A percentile compares a stretch with the other conserved stretches of the same genome.
These are phyloP conservation scores for Strix aluco DNA, from an alignment of 2,113 vertebrate genomes.

Conservation along the genomic window DNA sequence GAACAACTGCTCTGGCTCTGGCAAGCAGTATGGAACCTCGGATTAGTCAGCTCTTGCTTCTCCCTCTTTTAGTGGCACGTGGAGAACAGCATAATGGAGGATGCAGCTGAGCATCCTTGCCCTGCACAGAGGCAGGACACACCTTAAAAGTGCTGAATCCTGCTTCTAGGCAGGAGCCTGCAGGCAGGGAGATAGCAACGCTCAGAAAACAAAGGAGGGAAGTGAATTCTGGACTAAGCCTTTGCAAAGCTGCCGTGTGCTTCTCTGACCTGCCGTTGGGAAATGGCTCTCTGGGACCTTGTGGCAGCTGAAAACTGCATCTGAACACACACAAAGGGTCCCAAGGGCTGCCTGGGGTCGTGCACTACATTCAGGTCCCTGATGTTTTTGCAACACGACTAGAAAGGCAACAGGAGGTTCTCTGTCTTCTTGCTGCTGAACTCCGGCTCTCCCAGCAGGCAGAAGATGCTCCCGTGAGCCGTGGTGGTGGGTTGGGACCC, in stretches of 20 bases:
- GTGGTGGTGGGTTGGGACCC: background rate
- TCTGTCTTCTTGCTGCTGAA: background rate
- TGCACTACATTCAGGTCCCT: accelerated
- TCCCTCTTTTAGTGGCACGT: background rate
- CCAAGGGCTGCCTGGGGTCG: background rate
- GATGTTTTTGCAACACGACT: background rate
- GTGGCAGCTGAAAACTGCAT: background rate
- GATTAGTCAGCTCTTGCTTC: background rate
- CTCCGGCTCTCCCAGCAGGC: background rate
- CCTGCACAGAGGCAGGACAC: background rate
- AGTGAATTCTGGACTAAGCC: background rate
- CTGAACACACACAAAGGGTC: background rate
- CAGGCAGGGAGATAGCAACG: background rate
- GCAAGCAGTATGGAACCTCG: background rate
- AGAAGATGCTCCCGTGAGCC: background rate
- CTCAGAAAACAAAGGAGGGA: background rate
- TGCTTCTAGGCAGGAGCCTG: background rate
- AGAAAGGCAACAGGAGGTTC: background rate
- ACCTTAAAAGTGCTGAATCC: background rate
- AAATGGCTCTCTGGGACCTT: background rate
- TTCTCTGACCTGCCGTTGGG: background rate
- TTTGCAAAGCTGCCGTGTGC: background rate
- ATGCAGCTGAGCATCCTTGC: background rate
- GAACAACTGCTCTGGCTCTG: background rate
- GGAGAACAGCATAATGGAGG: background rate